Evolutionary conservation across 1,140 invertebrate species (phyloP), one percentile per base, ranked within the genome.

Genomic region (Lerema accius): DNA sequence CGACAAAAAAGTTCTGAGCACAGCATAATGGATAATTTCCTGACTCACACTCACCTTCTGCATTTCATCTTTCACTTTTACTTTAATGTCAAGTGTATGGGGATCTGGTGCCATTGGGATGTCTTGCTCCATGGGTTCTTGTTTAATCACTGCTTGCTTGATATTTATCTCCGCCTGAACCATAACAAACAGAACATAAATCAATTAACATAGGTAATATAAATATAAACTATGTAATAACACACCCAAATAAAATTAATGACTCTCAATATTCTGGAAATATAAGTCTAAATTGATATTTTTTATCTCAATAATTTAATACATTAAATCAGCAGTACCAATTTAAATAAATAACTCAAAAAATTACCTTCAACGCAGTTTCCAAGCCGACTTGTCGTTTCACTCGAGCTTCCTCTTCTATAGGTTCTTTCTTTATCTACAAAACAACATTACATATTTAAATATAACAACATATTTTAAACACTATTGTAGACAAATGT

Each of bases 121-220:
- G 17, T 46, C 43, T 23, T 48, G 19, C 0, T 48, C 45, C 45
- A 48, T 48, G 45, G 45, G 45, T 48, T 48, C 45, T 50, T 50
- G 26, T 35, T 50, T 50, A 35, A 50, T n/a, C 0, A n/a, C 0
- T 35, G 32, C 26, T 50, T 50, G n/a, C 28, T 50, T 50, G 23
- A 50, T 50, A 15, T 1, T 32, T 13, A 32, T 50, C 15, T 16
- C 13, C 14, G 10, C 19, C 46, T 50, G 46, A 32, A 9, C 1
- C 7, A 9, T 32, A 9, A 32, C 9, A 11, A 23, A 35, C 13
- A 14, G 5, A 50, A 35, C 15, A 0, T 35, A 11, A 53, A 53
- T 50, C 3, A 48, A 6, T 48, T 0, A 48, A 28, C 19, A 48
- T 48, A 28, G 13, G 23, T 28, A 48, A n/a, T n/a, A n/a, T n/a